Evolutionary conservation across 37 sponge, comb jelly and placozoan species (phyloP), one percentile per base, ranked within the genome.

Genomic region (Haliclona indistincta): DNA sequence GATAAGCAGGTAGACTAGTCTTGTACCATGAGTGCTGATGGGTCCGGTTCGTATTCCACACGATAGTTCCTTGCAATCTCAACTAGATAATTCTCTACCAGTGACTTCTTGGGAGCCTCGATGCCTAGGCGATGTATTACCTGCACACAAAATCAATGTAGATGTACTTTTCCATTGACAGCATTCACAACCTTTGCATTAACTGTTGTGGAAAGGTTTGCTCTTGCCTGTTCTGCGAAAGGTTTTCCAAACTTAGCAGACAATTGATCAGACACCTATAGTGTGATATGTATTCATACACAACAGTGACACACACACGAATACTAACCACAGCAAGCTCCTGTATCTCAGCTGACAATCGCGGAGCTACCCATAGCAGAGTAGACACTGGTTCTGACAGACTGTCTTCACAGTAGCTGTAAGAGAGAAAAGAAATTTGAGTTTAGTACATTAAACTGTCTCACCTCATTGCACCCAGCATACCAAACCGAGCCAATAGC

Each of bases 41-140:
- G 89, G 58, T 99, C 94, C 0, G 92, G 89, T 29, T 95, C 89
- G 54, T 96, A 99, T 3, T 81, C 82, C 1, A 96, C 76, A 52
- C 91, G 81, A 81, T 99, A 96, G 69, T 94, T 91, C 63, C 77
- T 91, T 29, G 96, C 99, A 30, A 99, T 99, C 64, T 90, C 97
- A 1, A 90, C 74, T 75, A 99, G 83, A 70, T 99, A 99, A 68
- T 91, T 89, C 76, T 99, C 99, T 3, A 99, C 96, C 28, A 99
- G 77, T 23, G 77, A 55, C 34, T 80, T 74, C 44, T 88, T 75
- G 0, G 96, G 96, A 11, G 92, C 89, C 76, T 93, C 86, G 39
- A 93, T 74, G 0, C 97, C 94, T 64, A 99, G 64, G 54, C 92
- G 65, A 43, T 93, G 90, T 64, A 96, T 93, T n/a, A 98, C 86